Evolutionary conservation across 2,797 vertebrate species (phyloP), one percentile per base, ranked within the genome.

Genomic region (Malurus leucopterus): DNA sequence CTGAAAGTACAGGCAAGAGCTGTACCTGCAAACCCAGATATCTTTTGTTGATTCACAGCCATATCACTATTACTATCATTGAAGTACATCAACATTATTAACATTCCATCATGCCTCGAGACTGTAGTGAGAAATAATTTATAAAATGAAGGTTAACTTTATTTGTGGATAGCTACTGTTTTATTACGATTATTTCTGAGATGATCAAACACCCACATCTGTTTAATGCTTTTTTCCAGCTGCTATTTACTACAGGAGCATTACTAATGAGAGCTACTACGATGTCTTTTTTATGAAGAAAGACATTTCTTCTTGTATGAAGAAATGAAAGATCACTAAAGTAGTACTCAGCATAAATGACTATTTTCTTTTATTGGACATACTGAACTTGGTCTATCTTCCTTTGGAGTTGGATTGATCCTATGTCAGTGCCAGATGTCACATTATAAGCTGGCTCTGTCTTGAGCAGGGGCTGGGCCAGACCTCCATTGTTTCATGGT

Each of bases 11-110:
- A 63, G 38, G 34, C 17, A 72, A 81, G 32, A 46, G 6, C 17
- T 47, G 32, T 49, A 71, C 58, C 24, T 75, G 83, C 46, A 72
- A 17, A 59, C 5, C 11, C 65, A 69, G 68, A 27, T 53, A 43
- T 85, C 41, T 36, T 77, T 58, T 62, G 72, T 40, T 76, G 20
- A 80, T 73, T 95, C 62, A 82, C 15, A 68, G 47, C 18, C 15
- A 23, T 30, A 51, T 30, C 1, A 2, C 59, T 94, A 84, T 91
- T 59, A 76, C 32, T 58, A 72, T 29, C n/a, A 92, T 10, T 93
- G 78, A 77, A 88, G 58, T 75, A 24, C 40, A 93, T 61, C 29
- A 76, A 85, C 49, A 71, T 79, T 50, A 90, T 90, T 94, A 95
- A 89, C 53, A 78, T 94, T 92, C 94, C 87, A 88, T 57, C 34